Evolutionary conservation across 2,113 vertebrate species (phyloP), one percentile per base, ranked within the genome.

Genomic region (Gasterosteus nipponicus): DNA sequence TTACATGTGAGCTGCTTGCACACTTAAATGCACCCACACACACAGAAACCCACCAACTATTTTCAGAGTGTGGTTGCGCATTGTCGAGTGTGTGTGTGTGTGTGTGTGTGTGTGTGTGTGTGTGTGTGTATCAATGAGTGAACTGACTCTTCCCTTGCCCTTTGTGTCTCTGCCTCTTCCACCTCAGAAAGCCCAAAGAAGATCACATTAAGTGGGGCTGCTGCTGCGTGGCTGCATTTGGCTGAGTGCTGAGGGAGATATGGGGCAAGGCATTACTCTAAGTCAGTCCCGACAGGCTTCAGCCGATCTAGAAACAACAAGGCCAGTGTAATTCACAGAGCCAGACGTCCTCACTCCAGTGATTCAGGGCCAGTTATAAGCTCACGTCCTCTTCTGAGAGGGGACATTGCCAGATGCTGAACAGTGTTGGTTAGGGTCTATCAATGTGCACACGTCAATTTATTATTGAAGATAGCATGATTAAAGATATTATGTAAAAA

Each of bases 131-230:
- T 89, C 65, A 47, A 76, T 89, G 88, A 89, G 86, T 91, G 86
- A 90, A 89, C 86, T 78, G 86, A 82, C 80, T 92, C 75, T 86
- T 78, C 83, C 63, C 85, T 80, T 86, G 82, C 72, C 82, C 89
- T 89, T 89, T 91, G 87, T 89, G 81, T 91, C 78, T 77, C 84
- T 90, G 80, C 83, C 91, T 87, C 89, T 91, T 86, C 86, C 83
- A 86, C 80, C 86, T 89, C 86, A 90, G 87, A 89, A 92, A 91
- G 86, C 88, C 22, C 90, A 88, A 58, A 69, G 83, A 87, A 92
- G 92, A 92, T 93, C 92, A 91, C 87, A 92, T 91, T 93, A 92
- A 92, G 92, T 91, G 89, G 84, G 85, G 80, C 86, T 84, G 87
- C 87, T 88, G 87, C 90, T 91, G 86, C 87, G 72, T 88, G 75